Evolutionary conservation across 2,113 vertebrate genomes (phyloP).

Genomic region (Morone chrysops): DNA sequence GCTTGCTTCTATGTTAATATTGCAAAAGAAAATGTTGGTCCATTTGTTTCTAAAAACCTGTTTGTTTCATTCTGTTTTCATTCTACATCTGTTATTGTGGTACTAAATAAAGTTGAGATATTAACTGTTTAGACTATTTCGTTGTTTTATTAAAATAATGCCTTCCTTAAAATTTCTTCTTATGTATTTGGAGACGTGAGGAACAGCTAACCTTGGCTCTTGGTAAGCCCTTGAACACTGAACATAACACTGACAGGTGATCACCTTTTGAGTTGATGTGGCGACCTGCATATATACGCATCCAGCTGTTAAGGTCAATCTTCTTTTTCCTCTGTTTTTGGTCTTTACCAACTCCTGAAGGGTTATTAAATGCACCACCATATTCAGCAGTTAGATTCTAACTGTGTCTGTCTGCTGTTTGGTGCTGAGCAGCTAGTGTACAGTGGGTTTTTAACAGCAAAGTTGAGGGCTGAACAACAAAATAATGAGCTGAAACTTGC

Average conservation of each 20-base stretch:
- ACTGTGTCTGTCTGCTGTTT: background rate
- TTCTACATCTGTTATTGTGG: background rate
- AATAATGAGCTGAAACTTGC: background rate
- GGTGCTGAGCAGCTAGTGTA: background rate
- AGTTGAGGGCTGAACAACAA: too few species aligned
- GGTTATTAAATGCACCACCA: background rate
- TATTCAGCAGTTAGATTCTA: background rate
- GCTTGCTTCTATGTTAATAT: background rate
- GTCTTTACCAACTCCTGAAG: background rate
- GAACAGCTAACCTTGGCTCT: too few species aligned
- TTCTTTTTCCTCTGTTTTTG: background rate
- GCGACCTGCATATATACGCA: too few species aligned
- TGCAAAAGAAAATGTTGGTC: background rate
- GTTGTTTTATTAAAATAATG: too few species aligned
- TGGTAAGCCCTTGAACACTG: too few species aligned
- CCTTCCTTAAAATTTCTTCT: too few species aligned
- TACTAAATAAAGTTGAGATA: too few species aligned
- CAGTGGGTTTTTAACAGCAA: background rate
- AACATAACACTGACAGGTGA: background rate
- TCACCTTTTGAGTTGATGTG: background rate
- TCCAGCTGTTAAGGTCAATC: background rate
- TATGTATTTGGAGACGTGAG: too few species aligned
- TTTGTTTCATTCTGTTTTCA: background rate
- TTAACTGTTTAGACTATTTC: too few species aligned
- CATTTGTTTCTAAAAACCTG: background rate